A percentile compares a stretch with the other conserved stretches of the same genome.
Evolutionary conservation across 1,140 invertebrate species (phyloP).

Genomic region (Macrobrachium rosenbergii): DNA sequence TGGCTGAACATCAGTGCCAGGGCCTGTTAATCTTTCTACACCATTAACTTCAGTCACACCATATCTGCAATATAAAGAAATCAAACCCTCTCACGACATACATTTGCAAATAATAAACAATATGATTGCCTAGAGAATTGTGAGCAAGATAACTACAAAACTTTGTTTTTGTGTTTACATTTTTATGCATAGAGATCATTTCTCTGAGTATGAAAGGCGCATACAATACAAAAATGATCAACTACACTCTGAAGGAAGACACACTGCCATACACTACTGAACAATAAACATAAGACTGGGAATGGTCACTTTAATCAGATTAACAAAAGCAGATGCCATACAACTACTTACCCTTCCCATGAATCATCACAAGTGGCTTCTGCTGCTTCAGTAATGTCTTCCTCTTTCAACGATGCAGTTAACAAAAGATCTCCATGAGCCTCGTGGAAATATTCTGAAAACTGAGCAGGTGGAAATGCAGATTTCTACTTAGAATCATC

Average conservation of each 20-base stretch:
- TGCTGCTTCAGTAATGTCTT: conserved; percentile 48
- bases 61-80: conserved; percentile 20
- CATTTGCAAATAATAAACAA: neutral
- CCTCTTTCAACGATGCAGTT: conserved; percentile 7
- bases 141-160: too few relatives aligned
- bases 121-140: too few relatives aligned
- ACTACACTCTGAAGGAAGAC: too few relatives aligned
- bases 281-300: neutral
- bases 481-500: too few relatives aligned
- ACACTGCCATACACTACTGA: neutral
- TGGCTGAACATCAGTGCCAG: neutral
- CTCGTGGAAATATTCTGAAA: conserved; percentile 42
- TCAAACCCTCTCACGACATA: neutral
- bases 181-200: too few relatives aligned
- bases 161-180: neutral
- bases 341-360: conserved; percentile 37
- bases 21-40: conserved; percentile 31
- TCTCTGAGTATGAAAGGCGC: too few relatives aligned
- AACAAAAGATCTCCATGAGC: conserved; percentile 12
- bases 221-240: too few relatives aligned
- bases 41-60: conserved; percentile 29
- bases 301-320: neutral
- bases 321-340: neutral
- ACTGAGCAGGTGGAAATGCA: neutral
- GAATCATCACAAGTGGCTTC: conserved; percentile 48